Evolutionary conservation across 2,888 invertebrate species (phyloP).

Genomic region (Dastarcus helophoroides): DNA sequence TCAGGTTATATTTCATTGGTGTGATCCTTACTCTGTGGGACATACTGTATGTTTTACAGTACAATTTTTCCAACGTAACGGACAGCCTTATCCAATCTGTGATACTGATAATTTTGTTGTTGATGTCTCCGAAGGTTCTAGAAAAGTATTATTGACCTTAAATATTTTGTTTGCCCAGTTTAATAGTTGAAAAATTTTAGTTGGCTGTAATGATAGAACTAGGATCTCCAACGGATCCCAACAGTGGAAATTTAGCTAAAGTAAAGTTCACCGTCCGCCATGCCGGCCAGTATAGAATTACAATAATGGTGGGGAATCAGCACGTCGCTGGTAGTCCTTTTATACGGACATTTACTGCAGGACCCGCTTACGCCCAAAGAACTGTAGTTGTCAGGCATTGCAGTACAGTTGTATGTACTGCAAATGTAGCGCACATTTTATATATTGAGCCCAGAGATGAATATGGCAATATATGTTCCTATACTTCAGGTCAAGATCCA

Average conservation of each 20-base stretch:
- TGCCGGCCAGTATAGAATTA: slow-evolving; percentile 80
- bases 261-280: slow-evolving; percentile 88
- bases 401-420: slow-evolving; percentile 75
- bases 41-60: slow-evolving; percentile 87
- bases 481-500: slow-evolving; percentile 48
- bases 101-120: slow-evolving; percentile 84
- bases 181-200: slow-evolving; percentile 31
- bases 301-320: slow-evolving; percentile 70
- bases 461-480: slow-evolving; percentile 74
- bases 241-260: slow-evolving; percentile 73
- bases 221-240: slow-evolving; percentile 76
- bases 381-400: slow-evolving; percentile 74
- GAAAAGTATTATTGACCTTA: slow-evolving; percentile 45
- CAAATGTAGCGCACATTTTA: slow-evolving; percentile 61
- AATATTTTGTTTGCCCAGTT: slow-evolving; percentile 1
- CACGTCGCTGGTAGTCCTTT: slow-evolving; percentile 81
- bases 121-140: slow-evolving; percentile 74
- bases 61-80: slow-evolving; percentile 84
- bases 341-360: slow-evolving; percentile 70
- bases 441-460: slow-evolving; percentile 86
- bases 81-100: slow-evolving; percentile 88
- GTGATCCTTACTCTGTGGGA: slow-evolving; percentile 79
- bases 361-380: slow-evolving; percentile 70
- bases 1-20: slow-evolving; percentile 79
- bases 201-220: slow-evolving; percentile 77